These are phyloP conservation scores for Battus philenor DNA, from an alignment of 1,140 invertebrate genomes.

Conservation along the genomic window DNA sequence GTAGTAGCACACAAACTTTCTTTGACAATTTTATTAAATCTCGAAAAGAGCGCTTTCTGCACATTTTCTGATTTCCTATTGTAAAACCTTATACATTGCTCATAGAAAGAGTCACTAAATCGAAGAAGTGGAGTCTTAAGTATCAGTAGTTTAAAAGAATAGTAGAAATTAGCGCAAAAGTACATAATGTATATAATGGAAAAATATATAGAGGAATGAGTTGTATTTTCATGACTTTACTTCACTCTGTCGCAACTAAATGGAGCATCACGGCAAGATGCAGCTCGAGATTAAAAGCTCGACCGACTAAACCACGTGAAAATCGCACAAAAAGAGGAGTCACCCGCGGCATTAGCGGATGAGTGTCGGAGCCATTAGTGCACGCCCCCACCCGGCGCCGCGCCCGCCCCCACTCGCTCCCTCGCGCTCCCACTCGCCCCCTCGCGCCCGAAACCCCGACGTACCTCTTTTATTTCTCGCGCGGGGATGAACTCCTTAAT, in stretches of 20 bases:
- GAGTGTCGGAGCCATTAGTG: slow-evolving; percentile 73
- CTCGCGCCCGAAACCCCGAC: slow-evolving; percentile 41
- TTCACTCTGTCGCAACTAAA: slow-evolving; percentile 38
- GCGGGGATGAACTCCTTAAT: slow-evolving; percentile 75
- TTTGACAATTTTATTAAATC: no score
- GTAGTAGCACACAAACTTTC: no score
- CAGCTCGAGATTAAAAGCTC: slow-evolving; percentile 72
- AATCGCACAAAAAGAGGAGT: slow-evolving; percentile 73
- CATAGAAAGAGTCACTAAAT: no score
- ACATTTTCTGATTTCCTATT: no score
- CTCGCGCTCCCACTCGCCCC: slow-evolving; percentile 23
- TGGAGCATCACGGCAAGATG: slow-evolving; percentile 63
- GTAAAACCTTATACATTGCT: no score
- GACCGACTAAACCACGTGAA: slow-evolving; percentile 71
- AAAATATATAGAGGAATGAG: no score
- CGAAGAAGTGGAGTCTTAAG: no score
- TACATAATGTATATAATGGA: no score
- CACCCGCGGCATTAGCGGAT: slow-evolving; percentile 74
- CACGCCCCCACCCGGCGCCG: slow-evolving; percentile 25
- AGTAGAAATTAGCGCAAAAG: no score
- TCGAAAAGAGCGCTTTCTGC: no score
- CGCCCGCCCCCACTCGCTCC: slow-evolving; percentile 13
- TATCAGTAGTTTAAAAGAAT: no score
- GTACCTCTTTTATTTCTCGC: slow-evolving; percentile 74
- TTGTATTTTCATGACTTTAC: slow-evolving; percentile 10